Evolutionary conservation across 2,888 invertebrate genomes (phyloP), one percentile per base, ranked within the genome.

Genomic region (Apamea crenata): DNA sequence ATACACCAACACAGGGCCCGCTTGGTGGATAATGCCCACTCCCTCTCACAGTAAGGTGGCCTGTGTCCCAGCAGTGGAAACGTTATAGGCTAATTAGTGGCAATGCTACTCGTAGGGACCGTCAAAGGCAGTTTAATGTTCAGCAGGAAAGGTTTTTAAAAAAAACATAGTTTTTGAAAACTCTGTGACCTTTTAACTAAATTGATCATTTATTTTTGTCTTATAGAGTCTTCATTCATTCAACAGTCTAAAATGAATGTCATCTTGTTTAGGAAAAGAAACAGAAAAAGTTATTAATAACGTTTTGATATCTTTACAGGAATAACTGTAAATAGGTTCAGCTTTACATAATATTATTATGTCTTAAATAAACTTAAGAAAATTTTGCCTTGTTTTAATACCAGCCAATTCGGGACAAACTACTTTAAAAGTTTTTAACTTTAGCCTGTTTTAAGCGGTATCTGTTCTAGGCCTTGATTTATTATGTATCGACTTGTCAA

Each of bases 401-500:
- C 8, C 18, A 36, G 14, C 6, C 36, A 29, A 47, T 25, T 61
- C 6, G 12, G 47, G 25, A 61, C 25, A 14, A 77, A 47, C 47
- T 77, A 25, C 25, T 29, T 59, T 8, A 32, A 21, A 61, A 68
- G 47, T 68, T 78, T 50, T 36, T 14, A 69, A 50, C 18, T 68
- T 36, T 10, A 56, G 50, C 36, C 4, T 25, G 36, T 68, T 68
- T n/a, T 68, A 50, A 36, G 40, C 16, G 25, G 25, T 50, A 50
- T 16, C 53, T 53, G 18, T 25, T 77, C 18, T 29, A 61, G 25
- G 36, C 47, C 61, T n/a, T 16, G 18, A 61, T 77, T 77, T 77
- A 69, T 77, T 61, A 68, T 61, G 36, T 78, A 68, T 61, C 10
- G 40, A 77, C 36, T 78, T 68, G 29, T 68, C 6, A 67, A 76